Evolutionary conservation across 2,888 invertebrate species (phyloP).

Genomic region (Poecilobothrus nobilitatus): DNA sequence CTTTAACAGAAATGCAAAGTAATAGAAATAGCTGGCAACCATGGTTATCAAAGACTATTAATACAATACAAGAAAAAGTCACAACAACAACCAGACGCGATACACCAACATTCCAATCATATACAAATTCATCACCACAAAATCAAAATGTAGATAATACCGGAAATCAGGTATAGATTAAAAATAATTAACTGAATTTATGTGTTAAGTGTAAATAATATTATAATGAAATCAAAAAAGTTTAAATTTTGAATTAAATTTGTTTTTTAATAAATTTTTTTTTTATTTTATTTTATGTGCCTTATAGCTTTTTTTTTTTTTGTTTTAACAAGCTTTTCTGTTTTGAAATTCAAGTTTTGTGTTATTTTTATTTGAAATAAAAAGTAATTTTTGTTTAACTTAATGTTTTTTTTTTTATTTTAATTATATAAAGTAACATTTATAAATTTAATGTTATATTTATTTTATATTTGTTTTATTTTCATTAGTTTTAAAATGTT

Average conservation of each 20-base stretch:
- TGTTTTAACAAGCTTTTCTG: background rate
- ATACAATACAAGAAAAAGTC: constrained; percentile 43
- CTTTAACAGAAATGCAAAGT: constrained; percentile 64
- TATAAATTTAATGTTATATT: too few species aligned
- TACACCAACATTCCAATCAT: constrained; percentile 42
- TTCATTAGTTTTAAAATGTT: too few species aligned
- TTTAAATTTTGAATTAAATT: too few species aligned
- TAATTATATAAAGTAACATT: background rate
- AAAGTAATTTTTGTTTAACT: background rate
- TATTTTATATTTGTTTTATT: too few species aligned
- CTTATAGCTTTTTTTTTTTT: background rate
- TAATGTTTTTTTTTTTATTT: background rate
- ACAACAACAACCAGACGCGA: constrained; percentile 32
- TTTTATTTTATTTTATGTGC: background rate
- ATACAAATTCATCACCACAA: constrained; percentile 29
- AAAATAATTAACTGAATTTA: background rate
- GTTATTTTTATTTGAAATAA: constrained; percentile 5
- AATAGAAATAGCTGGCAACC: constrained; percentile 62
- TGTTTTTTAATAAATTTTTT: too few species aligned
- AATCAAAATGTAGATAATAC: background rate
- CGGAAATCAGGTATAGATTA: background rate
- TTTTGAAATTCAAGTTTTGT: background rate
- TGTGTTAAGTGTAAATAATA: background rate
- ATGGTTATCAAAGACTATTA: constrained; percentile 89
- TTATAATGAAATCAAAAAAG: background rate